A percentile compares a stretch with the other conserved stretches of the same genome.
Conservation (phyloP, 2,888 invertebrate genomes). For the Agonopterix alstromeriana region DNA sequence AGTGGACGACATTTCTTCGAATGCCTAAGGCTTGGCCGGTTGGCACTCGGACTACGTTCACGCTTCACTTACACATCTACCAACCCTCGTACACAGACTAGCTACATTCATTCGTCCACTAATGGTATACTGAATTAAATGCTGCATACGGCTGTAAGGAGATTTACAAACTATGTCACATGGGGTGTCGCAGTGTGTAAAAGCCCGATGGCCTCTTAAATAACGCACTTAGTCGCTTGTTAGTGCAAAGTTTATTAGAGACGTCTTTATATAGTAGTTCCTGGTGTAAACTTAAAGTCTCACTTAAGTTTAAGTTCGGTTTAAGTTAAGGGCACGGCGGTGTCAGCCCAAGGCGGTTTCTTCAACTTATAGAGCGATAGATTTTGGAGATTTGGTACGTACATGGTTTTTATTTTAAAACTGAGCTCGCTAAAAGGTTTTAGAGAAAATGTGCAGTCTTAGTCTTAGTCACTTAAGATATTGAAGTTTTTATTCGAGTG, state of each 20-base stretch:
- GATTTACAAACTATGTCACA: too few species aligned
- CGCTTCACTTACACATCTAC: not conserved
- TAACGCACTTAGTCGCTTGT: constrained; percentile 38
- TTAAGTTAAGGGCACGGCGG: constrained; percentile 24
- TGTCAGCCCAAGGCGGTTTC: constrained; percentile 23
- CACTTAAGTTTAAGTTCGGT: constrained; percentile 27
- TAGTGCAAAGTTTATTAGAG: constrained; percentile 40
- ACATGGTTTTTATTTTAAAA: constrained; percentile 31
- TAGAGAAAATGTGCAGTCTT: not conserved
- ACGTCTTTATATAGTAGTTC: constrained; percentile 30
- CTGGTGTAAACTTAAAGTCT: constrained; percentile 4
- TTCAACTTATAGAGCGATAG: constrained; percentile 24
- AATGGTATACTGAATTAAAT: not conserved
- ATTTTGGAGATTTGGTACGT: constrained; percentile 19
- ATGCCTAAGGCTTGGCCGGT: not conserved
- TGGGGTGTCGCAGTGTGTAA: not conserved
- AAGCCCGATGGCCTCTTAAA: constrained; percentile 21
- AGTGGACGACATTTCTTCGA: not conserved
- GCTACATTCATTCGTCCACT: not conserved
- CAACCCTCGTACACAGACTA: not conserved
- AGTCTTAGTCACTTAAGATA: too few species aligned
- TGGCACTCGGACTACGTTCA: not conserved
- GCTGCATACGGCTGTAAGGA: too few species aligned
- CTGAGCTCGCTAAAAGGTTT: not conserved
- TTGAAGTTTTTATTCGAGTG: too few species aligned